These are phyloP conservation scores for Gryllus bimaculatus DNA, from an alignment of 1,140 invertebrate species.

Conservation along the genomic window DNA sequence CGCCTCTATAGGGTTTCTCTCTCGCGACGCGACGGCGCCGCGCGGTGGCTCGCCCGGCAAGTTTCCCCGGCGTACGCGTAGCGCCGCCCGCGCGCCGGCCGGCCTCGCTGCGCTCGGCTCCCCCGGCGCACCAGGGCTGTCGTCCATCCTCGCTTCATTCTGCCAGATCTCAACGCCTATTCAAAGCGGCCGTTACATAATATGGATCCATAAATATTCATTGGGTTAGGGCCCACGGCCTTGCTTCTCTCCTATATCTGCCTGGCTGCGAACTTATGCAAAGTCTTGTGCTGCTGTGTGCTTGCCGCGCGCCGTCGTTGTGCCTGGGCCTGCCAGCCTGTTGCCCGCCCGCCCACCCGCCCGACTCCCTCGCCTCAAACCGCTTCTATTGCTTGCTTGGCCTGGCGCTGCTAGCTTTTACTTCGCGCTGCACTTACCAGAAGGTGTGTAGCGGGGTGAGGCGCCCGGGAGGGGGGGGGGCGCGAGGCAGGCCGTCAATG, in stretches of 20 bases:
- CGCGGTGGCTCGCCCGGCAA: neutral
- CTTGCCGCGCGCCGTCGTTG: too few relatives aligned
- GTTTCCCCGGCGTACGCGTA: neutral
- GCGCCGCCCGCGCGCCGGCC: too few relatives aligned
- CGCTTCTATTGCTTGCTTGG: neutral
- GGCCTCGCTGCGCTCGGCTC: too few relatives aligned
- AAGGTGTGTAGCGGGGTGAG: neutral
- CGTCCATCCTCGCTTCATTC: neutral
- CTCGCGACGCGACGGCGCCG: too few relatives aligned
- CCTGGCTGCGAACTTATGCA: neutral
- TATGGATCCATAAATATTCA: constrained; percentile 5
- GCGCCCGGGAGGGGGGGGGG: too few relatives aligned
- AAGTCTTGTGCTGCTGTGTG: neutral
- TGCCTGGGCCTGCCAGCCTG: neutral
- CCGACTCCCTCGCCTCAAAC: neutral
- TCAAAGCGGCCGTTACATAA: neutral
- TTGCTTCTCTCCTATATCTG: neutral
- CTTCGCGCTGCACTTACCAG: neutral
- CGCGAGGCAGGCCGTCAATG: too few relatives aligned
- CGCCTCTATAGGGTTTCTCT: neutral
- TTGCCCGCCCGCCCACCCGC: neutral
- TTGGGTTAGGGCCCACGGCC: neutral
- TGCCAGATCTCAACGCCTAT: neutral
- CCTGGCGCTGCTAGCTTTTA: neutral
- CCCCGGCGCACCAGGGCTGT: neutral